These are phyloP conservation scores for Oryzias woworae DNA, from an alignment of 2,113 vertebrate species.

Conservation along the genomic window DNA sequence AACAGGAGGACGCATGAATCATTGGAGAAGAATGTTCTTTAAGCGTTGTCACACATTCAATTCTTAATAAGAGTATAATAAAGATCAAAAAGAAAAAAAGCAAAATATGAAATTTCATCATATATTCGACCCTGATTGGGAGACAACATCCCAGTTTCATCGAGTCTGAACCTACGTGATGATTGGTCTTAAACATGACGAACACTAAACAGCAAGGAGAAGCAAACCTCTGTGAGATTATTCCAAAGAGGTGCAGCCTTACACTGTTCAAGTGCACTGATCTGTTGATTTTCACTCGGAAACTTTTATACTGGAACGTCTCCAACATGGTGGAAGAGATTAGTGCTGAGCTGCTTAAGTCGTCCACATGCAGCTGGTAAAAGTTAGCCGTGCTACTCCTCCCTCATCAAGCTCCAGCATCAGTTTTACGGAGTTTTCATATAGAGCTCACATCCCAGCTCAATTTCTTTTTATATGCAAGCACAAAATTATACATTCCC, in stretches of 20 bases:
- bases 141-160: too few species aligned
- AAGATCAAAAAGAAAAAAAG: too few species aligned
- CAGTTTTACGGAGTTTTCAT: constrained; percentile 4
- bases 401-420: constrained; percentile 10
- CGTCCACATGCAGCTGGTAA: constrained; percentile 7
- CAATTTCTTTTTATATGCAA: neutral
- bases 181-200: too few species aligned
- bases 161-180: too few species aligned
- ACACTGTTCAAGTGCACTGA: neutral
- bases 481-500: neutral
- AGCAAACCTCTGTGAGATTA: too few species aligned
- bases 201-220: too few species aligned
- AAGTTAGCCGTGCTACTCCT: constrained; percentile 8
- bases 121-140: too few species aligned
- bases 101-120: too few species aligned
- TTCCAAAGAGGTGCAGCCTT: neutral
- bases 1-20: too few species aligned
- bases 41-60: too few species aligned
- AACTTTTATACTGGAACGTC: constrained; percentile 7
- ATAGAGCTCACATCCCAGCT: neutral
- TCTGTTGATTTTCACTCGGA: constrained; percentile 18
- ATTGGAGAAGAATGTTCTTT: too few species aligned
- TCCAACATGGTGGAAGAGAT: neutral
- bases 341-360: constrained; percentile 19
- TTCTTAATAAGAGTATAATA: too few species aligned